Base-by-base conservation (phyloP, 92 coral and sea anemone species). In the Siderastrea siderea region DNA sequence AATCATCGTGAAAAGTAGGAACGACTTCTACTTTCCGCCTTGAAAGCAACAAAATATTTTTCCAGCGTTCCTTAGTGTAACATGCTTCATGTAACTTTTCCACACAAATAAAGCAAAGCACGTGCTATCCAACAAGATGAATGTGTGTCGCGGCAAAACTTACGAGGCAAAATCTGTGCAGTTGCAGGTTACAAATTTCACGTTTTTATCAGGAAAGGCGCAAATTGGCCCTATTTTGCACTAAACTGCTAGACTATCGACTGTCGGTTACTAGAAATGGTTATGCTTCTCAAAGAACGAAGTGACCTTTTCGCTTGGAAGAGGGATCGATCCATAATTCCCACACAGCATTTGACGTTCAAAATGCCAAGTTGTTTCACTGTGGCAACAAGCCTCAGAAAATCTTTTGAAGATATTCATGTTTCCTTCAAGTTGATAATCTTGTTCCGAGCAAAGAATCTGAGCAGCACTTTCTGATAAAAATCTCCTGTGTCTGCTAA, bases 291-390 rank as follows among this genome's bases (percentile, higher is more conserved):
- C 81, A 76, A 19, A 45, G 50, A 76, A 38, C 43, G 68, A 44
- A 76, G 81, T 0, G 68, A 76, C 38, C 13, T 19, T 76, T 76
- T 76, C 8, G 81, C 68, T 54, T 76, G 45, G 26, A 76, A 58
- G 14, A 76, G 45, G 6, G 81, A 6, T 43, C 47, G 53, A 17
- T 57, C 81, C 0, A 68, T 17, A 6, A 58, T 58, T 57, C 8
- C 67, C 67, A 11, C 67, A 46, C 81, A 76, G 68, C 68, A 13
- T 55, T 76, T 68, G 19, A 76, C 12, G 81, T 76, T 58, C 52
- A 76, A 13, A 52, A 45, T 58, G 8, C 63, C 13, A 43, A 76
- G 81, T 54, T 58, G 50, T 6, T 44, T 76, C 43, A 68, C 67
- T 38, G 19, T 11, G 50, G 16, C 67, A 57, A 76, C 68, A 57